Evolutionary conservation across 1,140 invertebrate genomes (phyloP), one percentile per base, ranked within the genome.

Genomic region (Chelonus insularis): DNA sequence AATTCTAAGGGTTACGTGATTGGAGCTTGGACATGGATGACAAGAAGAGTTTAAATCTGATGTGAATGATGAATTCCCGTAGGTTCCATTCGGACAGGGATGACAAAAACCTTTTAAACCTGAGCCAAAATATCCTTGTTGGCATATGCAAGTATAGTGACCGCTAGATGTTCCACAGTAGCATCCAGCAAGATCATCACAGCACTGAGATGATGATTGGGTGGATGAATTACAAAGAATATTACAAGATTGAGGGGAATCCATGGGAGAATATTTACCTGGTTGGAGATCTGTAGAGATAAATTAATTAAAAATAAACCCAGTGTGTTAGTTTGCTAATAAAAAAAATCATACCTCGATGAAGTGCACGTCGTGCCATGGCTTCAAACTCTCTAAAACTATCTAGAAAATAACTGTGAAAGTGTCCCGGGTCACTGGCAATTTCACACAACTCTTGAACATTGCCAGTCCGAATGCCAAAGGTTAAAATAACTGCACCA

Each of bases 361-460:
- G 89, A 4, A 91, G 71, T 7, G 89, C 89, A 65, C 87, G 78
- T 57, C 88, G 75, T 1, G 88, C 89, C 16, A 91, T 72, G 34
- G 86, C 86, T 71, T 90, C 88, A 70, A 91, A 91, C 71, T 91
- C 87, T 39, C 85, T 79, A 76, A 91, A 91, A 67, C 86, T 88
- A 59, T 89, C 86, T 8, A 91, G 73, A 7, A 91, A 83, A 67
- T 87, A 91, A 57, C 86, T 87, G 64, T 89, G 85, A 66, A 86
- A 84, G 65, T 87, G 82, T 18, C 84, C 84, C 1, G 88, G 88
- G 32, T 81, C 77, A 0, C 87, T 87, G 1, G 89, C 86, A 79
- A 91, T 86, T 48, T 88, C 86, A 62, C 84, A 82, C 14, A 90
- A 72, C 70, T 90, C 88, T 48, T 81, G 76, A 12, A 86, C 83